Evolutionary conservation across 2,113 vertebrate genomes (phyloP).

Genomic region (Pleuronectes platessa): DNA sequence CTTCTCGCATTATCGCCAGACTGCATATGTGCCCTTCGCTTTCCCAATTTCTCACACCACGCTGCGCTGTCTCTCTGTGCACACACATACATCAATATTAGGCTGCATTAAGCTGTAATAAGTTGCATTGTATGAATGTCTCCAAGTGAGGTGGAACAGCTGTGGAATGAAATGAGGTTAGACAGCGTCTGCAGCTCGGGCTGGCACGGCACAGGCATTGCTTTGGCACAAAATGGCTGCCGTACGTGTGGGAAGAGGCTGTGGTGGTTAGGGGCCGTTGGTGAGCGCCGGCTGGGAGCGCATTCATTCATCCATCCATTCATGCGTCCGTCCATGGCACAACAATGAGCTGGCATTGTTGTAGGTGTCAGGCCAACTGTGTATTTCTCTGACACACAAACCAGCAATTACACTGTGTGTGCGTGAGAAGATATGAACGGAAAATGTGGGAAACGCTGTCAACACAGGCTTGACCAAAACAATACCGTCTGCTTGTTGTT

Average conservation of each 20-base stretch:
- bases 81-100: slow-evolving; percentile 76
- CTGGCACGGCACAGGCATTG: slow-evolving; percentile 27
- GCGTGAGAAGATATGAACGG: slow-evolving; percentile 25
- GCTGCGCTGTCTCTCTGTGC: slow-evolving; percentile 46
- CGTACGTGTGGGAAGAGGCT: slow-evolving; percentile 45
- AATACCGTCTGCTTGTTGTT: slow-evolving; percentile 29
- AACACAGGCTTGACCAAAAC: slow-evolving; percentile 30
- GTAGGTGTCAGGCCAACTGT: slow-evolving; percentile 45
- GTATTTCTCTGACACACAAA: slow-evolving; percentile 47
- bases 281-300: slow-evolving; percentile 32
- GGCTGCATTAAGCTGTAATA: slow-evolving; percentile 73
- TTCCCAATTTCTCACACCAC: slow-evolving; percentile 58
- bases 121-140: slow-evolving; percentile 61
- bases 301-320: slow-evolving; percentile 20
- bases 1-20: slow-evolving; percentile 70
- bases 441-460: slow-evolving; percentile 55
- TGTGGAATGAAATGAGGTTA: slow-evolving; percentile 70
- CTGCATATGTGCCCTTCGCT: slow-evolving; percentile 70
- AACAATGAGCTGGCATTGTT: slow-evolving; percentile 63
- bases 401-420: slow-evolving; percentile 49
- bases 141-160: slow-evolving; percentile 62
- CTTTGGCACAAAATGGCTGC: slow-evolving; percentile 73
- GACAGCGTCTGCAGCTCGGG: slow-evolving; percentile 25
- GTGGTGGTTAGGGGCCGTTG: slow-evolving; percentile 43
- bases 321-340: slow-evolving; percentile 39